Percentiles rank a stretch among this genome's conserved stretches.
These are phyloP conservation scores for Apis dorsata DNA, from an alignment of 1,140 invertebrate species.

Conservation along the genomic window DNA sequence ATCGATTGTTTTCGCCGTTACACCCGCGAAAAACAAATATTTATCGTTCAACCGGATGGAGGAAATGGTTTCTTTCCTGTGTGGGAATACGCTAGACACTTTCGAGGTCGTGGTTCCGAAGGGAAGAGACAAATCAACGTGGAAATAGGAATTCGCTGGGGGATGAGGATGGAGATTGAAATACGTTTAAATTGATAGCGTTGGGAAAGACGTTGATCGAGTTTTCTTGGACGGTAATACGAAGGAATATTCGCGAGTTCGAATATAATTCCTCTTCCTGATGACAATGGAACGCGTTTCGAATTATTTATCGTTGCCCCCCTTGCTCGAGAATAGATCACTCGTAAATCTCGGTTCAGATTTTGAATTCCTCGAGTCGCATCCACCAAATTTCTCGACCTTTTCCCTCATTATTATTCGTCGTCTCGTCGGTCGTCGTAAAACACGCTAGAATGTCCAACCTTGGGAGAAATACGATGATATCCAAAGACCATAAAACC, in stretches of 20 bases:
- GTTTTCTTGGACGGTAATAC: background rate
- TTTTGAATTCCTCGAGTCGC: slow-evolving; percentile 6
- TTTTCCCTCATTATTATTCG: slow-evolving; percentile 1
- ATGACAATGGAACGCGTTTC: background rate
- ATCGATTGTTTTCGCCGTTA: slow-evolving; percentile 26
- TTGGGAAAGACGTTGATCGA: background rate
- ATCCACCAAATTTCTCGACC: background rate
- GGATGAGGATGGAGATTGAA: background rate
- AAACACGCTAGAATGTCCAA: slow-evolving; percentile 6
- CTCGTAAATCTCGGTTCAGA: background rate
- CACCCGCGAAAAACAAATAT: slow-evolving; percentile 41
- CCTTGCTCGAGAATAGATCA: background rate
- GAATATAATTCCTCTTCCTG: background rate
- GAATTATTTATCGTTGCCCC: slow-evolving; percentile 8
- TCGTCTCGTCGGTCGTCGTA: slow-evolving; percentile 1
- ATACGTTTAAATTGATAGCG: slow-evolving; percentile 17
- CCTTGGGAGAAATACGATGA: background rate
- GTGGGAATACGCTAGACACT: background rate
- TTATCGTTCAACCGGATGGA: background rate
- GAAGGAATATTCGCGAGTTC: background rate
- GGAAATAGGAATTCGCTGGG: slow-evolving; percentile 15
- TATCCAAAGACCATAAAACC: background rate
- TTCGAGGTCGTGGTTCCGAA: background rate
- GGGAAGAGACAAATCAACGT: slow-evolving; percentile 28
- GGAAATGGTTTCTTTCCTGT: background rate